Base-by-base conservation (phyloP, 2,888 invertebrate genomes). In the Anorthoa munda region DNA sequence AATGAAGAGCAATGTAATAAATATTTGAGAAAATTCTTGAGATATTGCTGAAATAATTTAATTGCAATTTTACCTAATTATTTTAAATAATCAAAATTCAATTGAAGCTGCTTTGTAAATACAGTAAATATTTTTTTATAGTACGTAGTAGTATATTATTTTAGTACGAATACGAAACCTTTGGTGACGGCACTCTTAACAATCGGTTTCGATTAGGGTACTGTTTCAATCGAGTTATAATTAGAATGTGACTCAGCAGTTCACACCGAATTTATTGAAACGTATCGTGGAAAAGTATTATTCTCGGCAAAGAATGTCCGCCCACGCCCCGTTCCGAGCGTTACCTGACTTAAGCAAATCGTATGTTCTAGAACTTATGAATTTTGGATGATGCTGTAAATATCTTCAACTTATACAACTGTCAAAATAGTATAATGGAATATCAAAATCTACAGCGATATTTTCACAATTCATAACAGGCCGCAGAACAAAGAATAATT, bases 221-320 rank as follows among this genome's bases (percentile, higher is more conserved):
- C 90, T 90, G 91, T 92, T 91, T 93, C 92, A 92, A 93, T 92
- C 87, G 87, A 64, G 86, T 66, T 95, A 95, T 92, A 92, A 91
- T 93, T 95, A 96, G 95, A 93, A 85, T 83, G 89, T 96, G 95
- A 95, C 91, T 96, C 95, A 95, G 75, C 82, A 88, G 88, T 92
- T 91, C 88, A 90, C 89, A 90, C 90, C 90, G 91, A 92, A 94
- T 92, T 91, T 91, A 93, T 93, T 88, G 91, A 93, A 94, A 93
- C 90, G 88, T 86, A 88, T 87, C 87, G 86, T 90, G 90, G 90
- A 93, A 92, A 93, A 92, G 92, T 93, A 93, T 93, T 95, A 95
- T 93, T 94, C 91, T 92, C 88, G 88, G 92, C 90, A 86, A 92
- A 93, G 93, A 94, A 94, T 93, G 91, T 89, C 85, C 93, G 93